phyloP scores from a whole-genome alignment of 2,113 vertebrate species.

The Phainopepla nitens region DNA sequence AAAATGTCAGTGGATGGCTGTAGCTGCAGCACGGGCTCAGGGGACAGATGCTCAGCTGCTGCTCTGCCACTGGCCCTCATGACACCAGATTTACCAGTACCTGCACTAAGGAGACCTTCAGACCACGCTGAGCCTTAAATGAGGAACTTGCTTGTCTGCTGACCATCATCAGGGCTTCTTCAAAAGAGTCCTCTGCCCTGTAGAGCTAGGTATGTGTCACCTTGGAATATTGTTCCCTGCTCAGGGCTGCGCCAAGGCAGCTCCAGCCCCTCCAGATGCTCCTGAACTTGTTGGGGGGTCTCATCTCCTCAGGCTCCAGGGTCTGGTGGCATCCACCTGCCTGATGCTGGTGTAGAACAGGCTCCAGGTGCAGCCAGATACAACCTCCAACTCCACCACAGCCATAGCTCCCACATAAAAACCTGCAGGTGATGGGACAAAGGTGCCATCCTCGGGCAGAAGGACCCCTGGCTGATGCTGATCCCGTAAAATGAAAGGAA shows the following conservation, averaged over 20 bases:
- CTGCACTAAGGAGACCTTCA: not conserved
- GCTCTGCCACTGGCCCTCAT: not conserved
- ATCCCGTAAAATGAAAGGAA: not conserved
- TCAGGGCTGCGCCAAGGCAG: not conserved
- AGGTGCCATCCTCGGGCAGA: not conserved
- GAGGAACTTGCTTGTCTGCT: not conserved
- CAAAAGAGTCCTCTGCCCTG: not conserved
- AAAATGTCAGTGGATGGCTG: not conserved
- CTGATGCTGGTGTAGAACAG: fast-evolving
- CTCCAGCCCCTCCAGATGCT: not conserved
- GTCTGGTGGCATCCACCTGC: not conserved
- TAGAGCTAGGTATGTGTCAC: not conserved
- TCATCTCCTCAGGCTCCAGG: not conserved
- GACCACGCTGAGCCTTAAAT: not conserved
- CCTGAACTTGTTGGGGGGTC: not conserved
- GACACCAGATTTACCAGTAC: not conserved
- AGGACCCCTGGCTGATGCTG: not conserved
- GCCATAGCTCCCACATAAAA: not conserved
- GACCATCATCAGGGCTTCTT: not conserved
- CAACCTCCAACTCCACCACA: not conserved
- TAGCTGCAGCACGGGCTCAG: not conserved
- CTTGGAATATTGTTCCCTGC: not conserved
- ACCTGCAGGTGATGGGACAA: not conserved
- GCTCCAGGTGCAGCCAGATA: not conserved
- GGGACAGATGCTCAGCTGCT: not conserved